These are phyloP conservation scores for Neria commutata DNA, from an alignment of 2,888 invertebrate genomes.

Conservation along the genomic window DNA sequence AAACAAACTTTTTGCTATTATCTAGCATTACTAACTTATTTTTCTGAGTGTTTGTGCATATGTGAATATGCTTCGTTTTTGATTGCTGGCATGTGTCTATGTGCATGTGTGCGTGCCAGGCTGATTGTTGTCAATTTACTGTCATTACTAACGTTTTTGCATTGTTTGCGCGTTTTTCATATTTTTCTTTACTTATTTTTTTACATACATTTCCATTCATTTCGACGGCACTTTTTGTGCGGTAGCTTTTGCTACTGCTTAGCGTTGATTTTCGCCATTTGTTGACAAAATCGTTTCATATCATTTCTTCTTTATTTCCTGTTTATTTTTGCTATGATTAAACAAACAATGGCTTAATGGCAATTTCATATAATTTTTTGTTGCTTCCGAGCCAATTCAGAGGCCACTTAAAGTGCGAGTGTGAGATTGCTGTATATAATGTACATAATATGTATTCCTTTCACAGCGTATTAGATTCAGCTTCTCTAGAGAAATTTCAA, in stretches of 20 bases:
- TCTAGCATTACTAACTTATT: too few species aligned
- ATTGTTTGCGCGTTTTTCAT: slow-evolving; percentile 13
- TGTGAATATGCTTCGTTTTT: not conserved
- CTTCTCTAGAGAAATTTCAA: too few species aligned
- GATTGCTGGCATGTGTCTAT: not conserved
- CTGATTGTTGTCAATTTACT: slow-evolving; percentile 14
- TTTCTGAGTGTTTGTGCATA: not conserved
- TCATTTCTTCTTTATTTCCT: not conserved
- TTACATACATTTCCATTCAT: not conserved
- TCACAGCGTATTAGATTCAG: too few species aligned
- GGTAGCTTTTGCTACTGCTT: not conserved
- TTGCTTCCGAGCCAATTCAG: not conserved
- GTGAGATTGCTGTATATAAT: too few species aligned
- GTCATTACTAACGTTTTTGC: slow-evolving; percentile 18
- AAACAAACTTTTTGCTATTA: too few species aligned
- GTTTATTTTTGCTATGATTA: not conserved
- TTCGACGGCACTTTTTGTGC: not conserved
- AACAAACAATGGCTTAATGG: too few species aligned
- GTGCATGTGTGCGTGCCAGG: not conserved
- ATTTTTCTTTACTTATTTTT: not conserved
- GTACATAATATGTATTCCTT: too few species aligned
- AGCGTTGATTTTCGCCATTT: too few species aligned
- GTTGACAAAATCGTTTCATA: not conserved
- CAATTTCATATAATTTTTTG: too few species aligned
- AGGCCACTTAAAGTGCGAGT: too few species aligned